Conservation (phyloP, 2,888 invertebrate genomes). For the Biston betularia region DNA sequence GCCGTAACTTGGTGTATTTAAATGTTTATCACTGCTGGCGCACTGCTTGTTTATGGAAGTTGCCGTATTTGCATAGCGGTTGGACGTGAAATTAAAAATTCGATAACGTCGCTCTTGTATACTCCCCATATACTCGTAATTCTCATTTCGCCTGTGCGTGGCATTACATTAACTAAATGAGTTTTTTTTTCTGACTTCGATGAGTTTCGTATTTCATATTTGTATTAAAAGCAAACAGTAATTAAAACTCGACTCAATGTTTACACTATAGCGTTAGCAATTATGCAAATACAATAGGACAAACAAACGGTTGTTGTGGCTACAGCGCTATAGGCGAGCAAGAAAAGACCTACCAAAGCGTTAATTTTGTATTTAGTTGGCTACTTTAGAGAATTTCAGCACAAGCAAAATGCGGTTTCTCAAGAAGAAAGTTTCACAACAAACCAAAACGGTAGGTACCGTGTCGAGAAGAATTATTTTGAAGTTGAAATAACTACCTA, state of each 20-base stretch:
- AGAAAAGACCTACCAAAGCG: slow-evolving; percentile 8
- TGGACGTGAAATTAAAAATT: slow-evolving; percentile 48
- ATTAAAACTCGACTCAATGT: slow-evolving; percentile 7
- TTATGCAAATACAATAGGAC: slow-evolving; percentile 17
- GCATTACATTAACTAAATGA: slow-evolving; percentile 27
- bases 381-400: slow-evolving; percentile 35
- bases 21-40: slow-evolving; percentile 56
- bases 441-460: slow-evolving; percentile 54
- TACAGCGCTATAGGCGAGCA: not conserved
- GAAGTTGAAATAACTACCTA: slow-evolving; percentile 67
- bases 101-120: slow-evolving; percentile 37
- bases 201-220: not conserved
- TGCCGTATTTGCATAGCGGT: slow-evolving; percentile 52
- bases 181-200: not conserved
- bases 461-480: slow-evolving; percentile 61
- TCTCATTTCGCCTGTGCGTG: slow-evolving; percentile 26
- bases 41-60: slow-evolving; percentile 46
- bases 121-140: slow-evolving; percentile 10
- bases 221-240: slow-evolving; percentile 12
- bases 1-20: slow-evolving; percentile 66
- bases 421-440: slow-evolving; percentile 52
- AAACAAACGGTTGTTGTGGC: slow-evolving; percentile 21
- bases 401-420: slow-evolving; percentile 46
- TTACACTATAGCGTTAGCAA: slow-evolving; percentile 8
- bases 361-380: slow-evolving; percentile 20